These are phyloP conservation scores for Colletes latitarsis DNA, from an alignment of 1,140 invertebrate species.

Conservation along the genomic window DNA sequence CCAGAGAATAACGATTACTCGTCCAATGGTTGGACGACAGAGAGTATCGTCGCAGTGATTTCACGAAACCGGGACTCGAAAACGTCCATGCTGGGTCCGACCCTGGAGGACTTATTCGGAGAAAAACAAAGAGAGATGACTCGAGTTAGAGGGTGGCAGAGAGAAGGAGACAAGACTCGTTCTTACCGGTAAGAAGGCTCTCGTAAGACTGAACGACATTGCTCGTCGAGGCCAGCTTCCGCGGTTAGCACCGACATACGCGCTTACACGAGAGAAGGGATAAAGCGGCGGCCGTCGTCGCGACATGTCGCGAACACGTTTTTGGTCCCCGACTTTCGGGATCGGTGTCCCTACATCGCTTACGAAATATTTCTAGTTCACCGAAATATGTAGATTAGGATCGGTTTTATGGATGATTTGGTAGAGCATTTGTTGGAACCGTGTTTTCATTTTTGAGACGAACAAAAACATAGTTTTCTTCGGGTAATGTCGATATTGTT, in stretches of 20 bases:
- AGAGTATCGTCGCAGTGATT: background rate
- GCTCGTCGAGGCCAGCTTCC: conserved; percentile 73
- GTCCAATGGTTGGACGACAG: background rate
- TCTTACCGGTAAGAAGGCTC: conserved; percentile 67
- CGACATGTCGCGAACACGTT: conserved; percentile 35
- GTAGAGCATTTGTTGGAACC: background rate
- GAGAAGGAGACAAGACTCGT: conserved; percentile 33
- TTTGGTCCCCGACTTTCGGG: conserved; percentile 19
- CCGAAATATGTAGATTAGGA: background rate
- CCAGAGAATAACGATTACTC: background rate
- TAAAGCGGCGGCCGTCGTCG: conserved; percentile 16
- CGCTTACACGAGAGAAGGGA: conserved; percentile 45
- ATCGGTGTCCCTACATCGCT: conserved; percentile 14
- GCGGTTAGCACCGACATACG: conserved; percentile 59
- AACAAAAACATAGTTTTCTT: too few relatives aligned
- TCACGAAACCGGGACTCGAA: background rate
- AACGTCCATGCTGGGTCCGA: background rate
- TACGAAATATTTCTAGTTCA: background rate
- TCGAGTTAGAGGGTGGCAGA: background rate
- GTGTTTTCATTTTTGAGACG: background rate
- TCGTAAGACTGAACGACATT: conserved; percentile 74
- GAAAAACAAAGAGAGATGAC: background rate
- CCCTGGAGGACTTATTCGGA: background rate
- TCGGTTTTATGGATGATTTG: conserved; percentile 4
- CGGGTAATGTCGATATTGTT: too few relatives aligned